Conservation (phyloP, 2,797 vertebrate genomes). For the Buphagus erythrorhynchus region DNA sequence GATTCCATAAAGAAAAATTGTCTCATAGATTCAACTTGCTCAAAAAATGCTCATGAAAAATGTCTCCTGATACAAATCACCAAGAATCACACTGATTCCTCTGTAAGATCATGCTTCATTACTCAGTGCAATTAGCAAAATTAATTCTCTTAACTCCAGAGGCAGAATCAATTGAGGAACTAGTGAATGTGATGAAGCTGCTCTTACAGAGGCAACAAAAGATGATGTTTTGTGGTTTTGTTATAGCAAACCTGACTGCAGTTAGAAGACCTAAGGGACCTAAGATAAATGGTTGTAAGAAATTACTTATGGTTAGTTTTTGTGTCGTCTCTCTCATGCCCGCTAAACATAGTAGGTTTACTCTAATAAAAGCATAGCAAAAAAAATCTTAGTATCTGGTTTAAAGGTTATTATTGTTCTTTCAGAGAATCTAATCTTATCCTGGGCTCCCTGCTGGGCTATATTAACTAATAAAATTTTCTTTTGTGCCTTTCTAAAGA, state of each 20-base stretch:
- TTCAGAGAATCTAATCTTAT: neutral
- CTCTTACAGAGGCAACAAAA: neutral
- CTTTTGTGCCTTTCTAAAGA: neutral
- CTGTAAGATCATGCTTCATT: neutral
- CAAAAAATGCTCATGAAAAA: neutral
- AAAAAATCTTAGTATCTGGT: neutral
- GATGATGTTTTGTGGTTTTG: neutral
- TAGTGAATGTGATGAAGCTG: neutral
- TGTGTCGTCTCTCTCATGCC: neutral
- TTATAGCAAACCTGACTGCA: neutral
- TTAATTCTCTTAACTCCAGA: neutral
- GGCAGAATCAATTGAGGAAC: neutral
- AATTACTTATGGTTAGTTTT: conserved; percentile 16
- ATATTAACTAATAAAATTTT: neutral
- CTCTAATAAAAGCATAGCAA: neutral
- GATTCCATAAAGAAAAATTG: neutral
- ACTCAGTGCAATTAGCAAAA: conserved; percentile 11
- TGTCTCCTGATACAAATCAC: neutral
- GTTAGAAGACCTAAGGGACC: neutral
- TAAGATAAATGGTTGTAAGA: neutral
- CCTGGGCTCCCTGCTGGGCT: neutral
- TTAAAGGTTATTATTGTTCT: neutral
- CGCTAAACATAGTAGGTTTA: neutral
- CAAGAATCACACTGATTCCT: neutral
- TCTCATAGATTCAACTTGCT: neutral